Evolutionary conservation across 37 sponge, comb jelly and placozoan genomes (phyloP), one percentile per base, ranked within the genome.

Genomic region (Tethya wilhelma): DNA sequence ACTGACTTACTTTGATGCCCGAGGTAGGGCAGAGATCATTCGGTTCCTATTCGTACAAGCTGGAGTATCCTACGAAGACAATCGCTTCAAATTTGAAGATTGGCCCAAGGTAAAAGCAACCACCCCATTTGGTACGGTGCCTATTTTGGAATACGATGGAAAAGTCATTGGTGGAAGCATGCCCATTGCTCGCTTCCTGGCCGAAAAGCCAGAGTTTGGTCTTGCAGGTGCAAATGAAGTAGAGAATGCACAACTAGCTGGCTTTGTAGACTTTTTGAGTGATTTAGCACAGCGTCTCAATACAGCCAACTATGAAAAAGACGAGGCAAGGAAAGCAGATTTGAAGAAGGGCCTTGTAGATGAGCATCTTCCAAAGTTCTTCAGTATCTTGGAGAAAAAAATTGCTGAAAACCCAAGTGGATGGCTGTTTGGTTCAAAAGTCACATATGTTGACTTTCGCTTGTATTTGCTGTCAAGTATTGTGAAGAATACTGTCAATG

Each of bases 81-180:
- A 40, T 4, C 69, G 88, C 9, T 0, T 78, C 1, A 19, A 4
- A 0, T 2, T 5, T 5, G 55, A 64, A 31, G 70, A 67, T 25
- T 75, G 76, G 77, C 26, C 41, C 6, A 9, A 72, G 58, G 58
- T 64, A 43, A 84, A 75, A 57, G 57, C 67, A 45, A 34, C 23
- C 29, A 77, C 79, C 8, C 89, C 89, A 2, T 70, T 71, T 44
- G 89, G 84, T 34, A 30, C 66, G n/a, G 40, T 89, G 1, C 89
- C 89, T 12, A 67, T 83, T 0, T 73, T 89, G 38, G 89, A 89
- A 17, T 72, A 77, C 6, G 84, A 89, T 56, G 89, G 89, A 0
- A 71, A 89, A 38, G 31, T 46, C 53, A 6, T 89, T 12, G 69
- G 79, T 23, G 84, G 89, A 4, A 78, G 67, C 46, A 30, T 20